These are phyloP conservation scores for Melikaiella ostensackeni DNA, from an alignment of 2,888 invertebrate genomes.

Conservation along the genomic window DNA sequence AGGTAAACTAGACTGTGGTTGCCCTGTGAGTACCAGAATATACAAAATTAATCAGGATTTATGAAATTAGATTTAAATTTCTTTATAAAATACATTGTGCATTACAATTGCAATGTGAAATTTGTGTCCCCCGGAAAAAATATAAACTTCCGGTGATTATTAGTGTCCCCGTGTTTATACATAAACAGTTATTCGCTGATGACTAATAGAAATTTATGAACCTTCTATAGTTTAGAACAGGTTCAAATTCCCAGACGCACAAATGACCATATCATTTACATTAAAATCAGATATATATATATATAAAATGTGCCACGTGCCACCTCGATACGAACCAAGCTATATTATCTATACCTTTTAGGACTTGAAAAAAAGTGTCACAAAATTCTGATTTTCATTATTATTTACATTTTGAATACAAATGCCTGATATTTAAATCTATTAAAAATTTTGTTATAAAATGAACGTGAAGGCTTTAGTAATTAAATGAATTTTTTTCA, in stretches of 20 bases:
- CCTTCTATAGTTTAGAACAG: background rate
- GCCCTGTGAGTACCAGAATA: no score
- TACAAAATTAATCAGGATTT: background rate
- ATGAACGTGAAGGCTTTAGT: no score
- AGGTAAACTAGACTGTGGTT: no score
- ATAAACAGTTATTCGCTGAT: background rate
- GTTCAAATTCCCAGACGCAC: background rate
- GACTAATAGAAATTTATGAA: slow-evolving; percentile 4
- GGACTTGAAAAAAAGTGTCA: no score
- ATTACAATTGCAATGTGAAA: background rate
- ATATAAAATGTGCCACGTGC: background rate
- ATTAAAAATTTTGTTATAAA: no score
- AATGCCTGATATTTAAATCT: no score
- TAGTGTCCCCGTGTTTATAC: background rate
- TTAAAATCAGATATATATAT: background rate
- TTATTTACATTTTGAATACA: no score
- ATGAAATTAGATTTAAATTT: background rate
- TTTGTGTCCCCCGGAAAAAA: background rate
- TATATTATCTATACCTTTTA: no score
- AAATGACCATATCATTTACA: background rate
- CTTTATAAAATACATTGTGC: background rate
- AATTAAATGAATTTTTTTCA: no score
- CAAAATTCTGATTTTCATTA: no score
- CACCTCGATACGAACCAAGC: background rate
- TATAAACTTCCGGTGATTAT: background rate